Base-by-base conservation (phyloP, 2,888 invertebrate species). In the Andrena marginata region DNA sequence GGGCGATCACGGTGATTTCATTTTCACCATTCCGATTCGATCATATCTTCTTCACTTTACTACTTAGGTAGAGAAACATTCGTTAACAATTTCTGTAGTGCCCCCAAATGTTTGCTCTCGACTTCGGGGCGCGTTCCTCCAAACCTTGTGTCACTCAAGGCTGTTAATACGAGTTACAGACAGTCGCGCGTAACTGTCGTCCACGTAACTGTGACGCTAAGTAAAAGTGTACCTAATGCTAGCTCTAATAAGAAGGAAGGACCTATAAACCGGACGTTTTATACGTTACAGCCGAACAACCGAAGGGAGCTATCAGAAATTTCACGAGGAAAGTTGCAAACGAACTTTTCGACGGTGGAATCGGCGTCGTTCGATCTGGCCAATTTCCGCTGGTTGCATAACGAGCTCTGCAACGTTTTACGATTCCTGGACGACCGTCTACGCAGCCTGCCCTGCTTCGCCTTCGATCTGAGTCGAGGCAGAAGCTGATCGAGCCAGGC, bases 311-410 rank as follows among this genome's bases (percentile, higher is more conserved):
- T 70, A 51, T 42, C n/a, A 71, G 60, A 70, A 75, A 75, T 75
- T 75, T 75, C 75, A 75, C 23, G 70, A 75, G 75, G 16, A 75
- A 75, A 75, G 75, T 75, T 62, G 60, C 75, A 35, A 70, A 75
- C 42, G 60, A 75, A 70, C 75, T 75, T 75, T 70, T 51, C 71
- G 60, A 60, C 75, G 70, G 49, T 16, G 42, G 42, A 42, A 42
- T 42, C 42, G 42, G 42, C 42, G 16, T 42, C 42, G 42, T 42
- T 42, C 42, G 42, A 42, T 16, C 42, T 5, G 42, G 42, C 42
- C 42, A 42, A 42, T 42, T 1, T 42, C 42, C 42, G 13, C 16
- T 5, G 42, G 42, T 42, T 42, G 42, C 42, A 48, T 60, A 60
- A 31, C 62, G 70, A 51, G 60, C 29, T 10, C 35, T n/a, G 62